Evolutionary conservation across 1,140 invertebrate species (phyloP).

Genomic region (Drosophila tsacasi): DNA sequence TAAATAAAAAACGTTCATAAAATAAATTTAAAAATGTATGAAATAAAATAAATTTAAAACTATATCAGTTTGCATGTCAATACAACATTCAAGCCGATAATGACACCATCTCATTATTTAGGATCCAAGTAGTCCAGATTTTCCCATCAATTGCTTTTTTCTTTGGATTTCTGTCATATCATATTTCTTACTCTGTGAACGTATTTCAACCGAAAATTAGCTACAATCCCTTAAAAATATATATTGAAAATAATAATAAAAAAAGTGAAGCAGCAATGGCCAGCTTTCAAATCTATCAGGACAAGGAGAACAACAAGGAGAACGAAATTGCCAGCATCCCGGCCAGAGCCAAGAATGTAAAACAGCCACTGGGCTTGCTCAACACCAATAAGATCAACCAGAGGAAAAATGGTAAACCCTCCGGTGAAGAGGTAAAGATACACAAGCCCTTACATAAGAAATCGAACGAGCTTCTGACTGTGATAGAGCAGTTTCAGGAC

Average conservation of each 20-base stretch:
- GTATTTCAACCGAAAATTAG: not conserved
- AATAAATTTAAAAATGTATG: no score
- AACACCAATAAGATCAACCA: conserved; percentile 82
- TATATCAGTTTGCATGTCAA: no score
- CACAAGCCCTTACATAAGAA: conserved; percentile 58
- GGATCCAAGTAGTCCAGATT: not conserved
- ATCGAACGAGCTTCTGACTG: conserved; percentile 76
- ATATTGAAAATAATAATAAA: not conserved
- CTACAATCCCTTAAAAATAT: not conserved
- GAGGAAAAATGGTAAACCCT: conserved; percentile 45
- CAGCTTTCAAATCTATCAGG: conserved; percentile 87
- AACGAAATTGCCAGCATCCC: conserved; percentile 53
- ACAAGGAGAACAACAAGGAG: conserved; percentile 87
- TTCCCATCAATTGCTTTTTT: not conserved
- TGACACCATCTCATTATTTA: not conserved
- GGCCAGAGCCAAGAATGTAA: conserved; percentile 25
- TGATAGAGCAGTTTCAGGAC: conserved; percentile 88
- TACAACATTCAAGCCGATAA: not conserved
- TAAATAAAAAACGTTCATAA: not conserved
- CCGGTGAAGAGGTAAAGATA: conserved; percentile 54
- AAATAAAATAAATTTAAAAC: no score
- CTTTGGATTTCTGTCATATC: not conserved
- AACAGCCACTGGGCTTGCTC: conserved; percentile 76
- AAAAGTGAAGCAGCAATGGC: conserved; percentile 83
- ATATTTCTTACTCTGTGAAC: not conserved